These are phyloP conservation scores for Tympanuchus pallidicinctus DNA, from an alignment of 2,113 vertebrate species.

Conservation along the genomic window DNA sequence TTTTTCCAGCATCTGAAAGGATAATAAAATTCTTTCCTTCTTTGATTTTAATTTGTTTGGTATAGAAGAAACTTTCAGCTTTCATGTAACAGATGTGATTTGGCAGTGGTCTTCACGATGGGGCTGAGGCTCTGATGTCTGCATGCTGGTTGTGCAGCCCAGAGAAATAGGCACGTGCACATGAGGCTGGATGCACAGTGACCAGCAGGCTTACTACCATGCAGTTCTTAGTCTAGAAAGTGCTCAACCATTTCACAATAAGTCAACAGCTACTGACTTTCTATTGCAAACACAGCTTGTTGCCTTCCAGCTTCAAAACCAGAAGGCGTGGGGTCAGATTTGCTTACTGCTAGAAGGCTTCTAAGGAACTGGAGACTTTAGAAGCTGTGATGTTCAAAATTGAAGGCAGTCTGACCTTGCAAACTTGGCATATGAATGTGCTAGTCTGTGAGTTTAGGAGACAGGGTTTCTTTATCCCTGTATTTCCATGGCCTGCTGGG, in stretches of 20 bases:
- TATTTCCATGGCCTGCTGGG: background rate
- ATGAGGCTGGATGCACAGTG: background rate
- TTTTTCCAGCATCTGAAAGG: background rate
- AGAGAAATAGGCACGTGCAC: background rate
- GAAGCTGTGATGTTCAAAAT: background rate
- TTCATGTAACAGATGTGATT: background rate
- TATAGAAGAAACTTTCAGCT: background rate
- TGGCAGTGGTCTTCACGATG: background rate
- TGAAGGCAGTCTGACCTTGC: background rate
- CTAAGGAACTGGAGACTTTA: background rate
- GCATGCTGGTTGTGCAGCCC: background rate
- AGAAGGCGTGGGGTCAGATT: background rate
- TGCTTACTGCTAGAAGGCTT: background rate
- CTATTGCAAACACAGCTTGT: background rate
- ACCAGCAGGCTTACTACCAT: fast-evolving
- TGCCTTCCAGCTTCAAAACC: background rate
- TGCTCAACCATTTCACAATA: background rate
- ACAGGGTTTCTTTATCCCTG: background rate
- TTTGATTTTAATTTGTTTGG: background rate
- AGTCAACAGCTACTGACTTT: background rate
- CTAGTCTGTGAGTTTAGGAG: background rate
- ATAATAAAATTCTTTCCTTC: background rate
- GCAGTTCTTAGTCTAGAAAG: background rate
- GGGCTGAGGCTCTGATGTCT: background rate
- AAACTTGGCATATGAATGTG: background rate